Evolutionary conservation across 2,888 invertebrate species (phyloP).

Genomic region (Ectropis crepuscularia): DNA sequence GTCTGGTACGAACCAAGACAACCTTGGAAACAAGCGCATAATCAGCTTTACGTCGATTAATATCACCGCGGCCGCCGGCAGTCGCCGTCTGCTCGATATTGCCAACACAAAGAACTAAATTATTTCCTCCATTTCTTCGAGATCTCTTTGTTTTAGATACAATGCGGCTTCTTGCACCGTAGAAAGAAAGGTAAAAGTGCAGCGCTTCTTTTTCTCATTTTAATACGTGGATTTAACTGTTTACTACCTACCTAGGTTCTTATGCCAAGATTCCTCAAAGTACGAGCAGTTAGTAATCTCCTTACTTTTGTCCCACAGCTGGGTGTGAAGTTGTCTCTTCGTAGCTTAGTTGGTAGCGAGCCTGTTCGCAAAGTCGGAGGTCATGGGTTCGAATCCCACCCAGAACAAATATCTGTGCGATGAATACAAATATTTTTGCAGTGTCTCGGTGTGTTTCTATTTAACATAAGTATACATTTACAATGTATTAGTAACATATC

Average conservation of each 20-base stretch:
- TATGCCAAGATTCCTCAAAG: too few species aligned
- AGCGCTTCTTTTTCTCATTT: conserved; percentile 8
- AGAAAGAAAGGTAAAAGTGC: conserved; percentile 28
- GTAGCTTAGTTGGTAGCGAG: too few species aligned
- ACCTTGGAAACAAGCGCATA: conserved; percentile 70
- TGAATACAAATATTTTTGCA: too few species aligned
- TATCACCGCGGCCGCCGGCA: conserved; percentile 71
- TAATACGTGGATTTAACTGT: neutral
- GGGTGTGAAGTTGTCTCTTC: too few species aligned
- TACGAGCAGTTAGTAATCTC: too few species aligned
- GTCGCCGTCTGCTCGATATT: conserved; percentile 70
- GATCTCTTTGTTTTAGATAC: conserved; percentile 73
- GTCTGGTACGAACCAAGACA: conserved; percentile 63
- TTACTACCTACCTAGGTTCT: neutral
- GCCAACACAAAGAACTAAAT: conserved; percentile 80
- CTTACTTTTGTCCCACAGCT: too few species aligned
- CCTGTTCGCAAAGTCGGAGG: too few species aligned
- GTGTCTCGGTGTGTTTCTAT: too few species aligned
- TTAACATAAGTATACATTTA: too few species aligned
- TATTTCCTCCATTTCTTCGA: conserved; percentile 75
- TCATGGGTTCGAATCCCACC: too few species aligned
- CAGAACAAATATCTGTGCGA: too few species aligned
- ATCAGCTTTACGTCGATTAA: conserved; percentile 82
- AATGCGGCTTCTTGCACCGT: conserved; percentile 50
- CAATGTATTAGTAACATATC: too few species aligned